phyloP scores from a whole-genome alignment of 2,797 vertebrate species.

The Xenopus petersii region DNA sequence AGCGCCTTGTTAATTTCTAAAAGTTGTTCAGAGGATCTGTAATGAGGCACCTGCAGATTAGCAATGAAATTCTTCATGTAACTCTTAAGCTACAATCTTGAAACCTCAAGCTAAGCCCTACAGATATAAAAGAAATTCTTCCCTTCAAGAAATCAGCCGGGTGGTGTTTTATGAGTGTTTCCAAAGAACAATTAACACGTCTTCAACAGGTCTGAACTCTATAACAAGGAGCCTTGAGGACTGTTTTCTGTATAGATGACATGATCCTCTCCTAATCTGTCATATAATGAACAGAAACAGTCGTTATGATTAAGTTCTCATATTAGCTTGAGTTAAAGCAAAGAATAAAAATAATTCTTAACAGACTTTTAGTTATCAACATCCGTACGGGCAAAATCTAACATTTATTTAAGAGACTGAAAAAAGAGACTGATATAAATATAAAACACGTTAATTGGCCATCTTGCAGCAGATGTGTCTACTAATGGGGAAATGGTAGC shows the following conservation, averaged over 20 bases:
- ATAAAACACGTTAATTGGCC: too few relatives aligned
- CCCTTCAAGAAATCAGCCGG: neutral
- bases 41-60: too few relatives aligned
- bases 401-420: slow-evolving; percentile 1
- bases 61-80: neutral
- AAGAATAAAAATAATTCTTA: too few relatives aligned
- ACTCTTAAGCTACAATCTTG: neutral
- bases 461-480: too few relatives aligned
- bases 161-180: neutral
- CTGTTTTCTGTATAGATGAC: neutral
- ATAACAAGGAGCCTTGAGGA: slow-evolving; percentile 3
- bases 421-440: too few relatives aligned
- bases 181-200: slow-evolving; percentile 19
- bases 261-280: neutral
- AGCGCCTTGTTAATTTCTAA: too few relatives aligned
- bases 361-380: too few relatives aligned
- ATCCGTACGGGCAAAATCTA: slow-evolving; percentile 27
- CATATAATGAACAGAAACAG: slow-evolving; percentile 1
- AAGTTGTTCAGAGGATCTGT: too few relatives aligned
- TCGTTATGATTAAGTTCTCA: slow-evolving; percentile 17
- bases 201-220: slow-evolving; percentile 10
- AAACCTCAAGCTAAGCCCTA: neutral
- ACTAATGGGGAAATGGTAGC: too few relatives aligned
- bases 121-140: neutral
- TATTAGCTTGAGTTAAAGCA: slow-evolving; percentile 14